Conservation (phyloP, 2,797 vertebrate species). For the Gymnopithys bicolor region DNA sequence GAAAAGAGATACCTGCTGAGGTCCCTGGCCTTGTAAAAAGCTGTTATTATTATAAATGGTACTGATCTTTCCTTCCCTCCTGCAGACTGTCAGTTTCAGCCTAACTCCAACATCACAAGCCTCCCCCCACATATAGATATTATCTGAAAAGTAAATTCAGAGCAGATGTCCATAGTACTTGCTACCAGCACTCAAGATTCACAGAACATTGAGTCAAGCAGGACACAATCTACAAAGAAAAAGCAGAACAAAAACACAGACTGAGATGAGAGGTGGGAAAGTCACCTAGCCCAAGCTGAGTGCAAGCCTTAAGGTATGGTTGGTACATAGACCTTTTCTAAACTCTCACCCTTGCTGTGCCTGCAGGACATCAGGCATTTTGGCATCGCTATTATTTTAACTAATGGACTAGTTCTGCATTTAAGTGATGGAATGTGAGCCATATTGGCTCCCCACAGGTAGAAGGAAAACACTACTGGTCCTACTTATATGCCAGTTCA, state of each 20-base stretch:
- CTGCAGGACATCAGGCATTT: not conserved
- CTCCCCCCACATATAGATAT: not conserved
- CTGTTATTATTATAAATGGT: constrained; percentile 42
- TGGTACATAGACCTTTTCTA: not conserved
- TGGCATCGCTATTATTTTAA: constrained; percentile 18
- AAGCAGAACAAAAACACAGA: not conserved
- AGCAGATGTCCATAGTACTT: constrained; percentile 74
- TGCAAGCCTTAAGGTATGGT: not conserved
- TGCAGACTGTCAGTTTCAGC: constrained; percentile 43
- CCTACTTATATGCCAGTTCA: not conserved
- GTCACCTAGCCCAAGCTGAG: constrained; percentile 25
- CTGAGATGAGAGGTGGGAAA: constrained; percentile 21
- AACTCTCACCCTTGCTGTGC: not conserved
- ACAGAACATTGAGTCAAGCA: constrained; percentile 28
- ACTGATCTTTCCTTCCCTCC: not conserved
- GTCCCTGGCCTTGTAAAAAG: constrained; percentile 8
- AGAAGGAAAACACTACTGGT: not conserved
- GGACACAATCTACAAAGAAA: not conserved
- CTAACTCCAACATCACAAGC: constrained; percentile 19
- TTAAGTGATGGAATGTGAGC: constrained; percentile 15
- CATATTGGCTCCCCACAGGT: not conserved
- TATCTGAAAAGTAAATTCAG: constrained; percentile 72
- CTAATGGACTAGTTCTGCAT: not conserved
- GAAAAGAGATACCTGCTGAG: not conserved
- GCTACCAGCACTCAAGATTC: constrained; percentile 44